These are phyloP conservation scores for Siphamia tubifer DNA, from an alignment of 2,113 vertebrate species.

Conservation along the genomic window DNA sequence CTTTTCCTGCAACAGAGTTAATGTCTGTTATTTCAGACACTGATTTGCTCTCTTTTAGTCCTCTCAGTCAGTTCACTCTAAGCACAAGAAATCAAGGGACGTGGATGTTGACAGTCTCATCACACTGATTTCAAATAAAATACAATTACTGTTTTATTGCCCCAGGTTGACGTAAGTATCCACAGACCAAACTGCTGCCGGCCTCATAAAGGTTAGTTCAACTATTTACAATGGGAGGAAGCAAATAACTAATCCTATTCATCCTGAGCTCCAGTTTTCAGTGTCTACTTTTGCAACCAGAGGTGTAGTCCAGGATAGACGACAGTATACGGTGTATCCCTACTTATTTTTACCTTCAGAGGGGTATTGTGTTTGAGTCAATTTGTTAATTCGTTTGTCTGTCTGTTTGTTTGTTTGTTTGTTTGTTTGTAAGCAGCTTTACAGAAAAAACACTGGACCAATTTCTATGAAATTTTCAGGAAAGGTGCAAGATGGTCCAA, in stretches of 20 bases:
- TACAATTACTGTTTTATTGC: constrained; percentile 21
- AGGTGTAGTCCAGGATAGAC: too few relatives aligned
- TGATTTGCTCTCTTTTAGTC: constrained; percentile 7
- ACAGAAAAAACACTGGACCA: too few relatives aligned
- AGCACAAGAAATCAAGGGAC: constrained; percentile 5
- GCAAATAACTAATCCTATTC: background rate
- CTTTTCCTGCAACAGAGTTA: background rate
- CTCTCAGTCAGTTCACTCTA: background rate
- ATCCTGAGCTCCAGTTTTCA: background rate
- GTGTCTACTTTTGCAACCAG: too few relatives aligned
- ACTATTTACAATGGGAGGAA: background rate
- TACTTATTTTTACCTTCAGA: too few relatives aligned
- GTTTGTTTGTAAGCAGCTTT: too few relatives aligned
- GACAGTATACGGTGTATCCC: too few relatives aligned
- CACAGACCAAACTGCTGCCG: background rate
- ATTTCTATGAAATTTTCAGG: too few relatives aligned
- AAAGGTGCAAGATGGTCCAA: too few relatives aligned
- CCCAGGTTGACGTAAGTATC: background rate
- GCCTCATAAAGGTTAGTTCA: background rate
- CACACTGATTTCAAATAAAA: constrained; percentile 7
- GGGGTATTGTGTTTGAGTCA: too few relatives aligned
- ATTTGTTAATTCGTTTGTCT: too few relatives aligned
- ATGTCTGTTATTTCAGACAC: constrained; percentile 19
- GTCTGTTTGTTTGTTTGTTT: too few relatives aligned
- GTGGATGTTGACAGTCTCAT: constrained; percentile 5